A percentile compares a stretch with the other conserved stretches of the same genome.
phyloP scores from a whole-genome alignment of 1,140 invertebrate genomes.

The Aleiodes sp. region DNA sequence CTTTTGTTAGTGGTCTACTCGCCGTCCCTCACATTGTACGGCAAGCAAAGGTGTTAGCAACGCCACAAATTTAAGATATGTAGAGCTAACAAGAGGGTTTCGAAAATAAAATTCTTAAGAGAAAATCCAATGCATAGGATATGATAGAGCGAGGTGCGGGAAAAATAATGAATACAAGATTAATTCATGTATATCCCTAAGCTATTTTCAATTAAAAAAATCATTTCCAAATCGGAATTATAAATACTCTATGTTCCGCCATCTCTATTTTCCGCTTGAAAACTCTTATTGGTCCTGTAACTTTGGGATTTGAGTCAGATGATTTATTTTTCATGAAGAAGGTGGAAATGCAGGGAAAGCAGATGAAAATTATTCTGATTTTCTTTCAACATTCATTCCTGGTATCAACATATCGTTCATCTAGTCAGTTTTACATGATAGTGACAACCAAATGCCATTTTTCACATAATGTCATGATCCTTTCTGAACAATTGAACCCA shows the following conservation, averaged over 20 bases:
- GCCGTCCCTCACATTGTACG: neutral
- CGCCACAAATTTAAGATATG: slow-evolving; percentile 2
- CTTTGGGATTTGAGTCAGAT: neutral
- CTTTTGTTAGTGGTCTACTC: slow-evolving; percentile 25
- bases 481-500: neutral
- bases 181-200: too few relatives aligned
- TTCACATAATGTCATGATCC: neutral
- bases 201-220: too few relatives aligned
- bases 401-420: too few relatives aligned
- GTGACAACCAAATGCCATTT: slow-evolving; percentile 3
- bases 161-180: too few relatives aligned
- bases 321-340: too few relatives aligned
- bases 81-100: neutral
- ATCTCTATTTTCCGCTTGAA: too few relatives aligned
- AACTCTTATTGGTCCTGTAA: too few relatives aligned
- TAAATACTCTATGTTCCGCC: too few relatives aligned
- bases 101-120: too few relatives aligned
- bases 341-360: neutral
- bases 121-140: neutral
- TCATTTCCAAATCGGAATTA: too few relatives aligned
- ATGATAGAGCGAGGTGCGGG: too few relatives aligned
- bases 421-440: neutral
- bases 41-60: neutral
- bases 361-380: neutral
- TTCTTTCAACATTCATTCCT: neutral